These are phyloP conservation scores for Scomberomorus guttatus DNA, from an alignment of 2,797 vertebrate species.

Conservation along the genomic window DNA sequence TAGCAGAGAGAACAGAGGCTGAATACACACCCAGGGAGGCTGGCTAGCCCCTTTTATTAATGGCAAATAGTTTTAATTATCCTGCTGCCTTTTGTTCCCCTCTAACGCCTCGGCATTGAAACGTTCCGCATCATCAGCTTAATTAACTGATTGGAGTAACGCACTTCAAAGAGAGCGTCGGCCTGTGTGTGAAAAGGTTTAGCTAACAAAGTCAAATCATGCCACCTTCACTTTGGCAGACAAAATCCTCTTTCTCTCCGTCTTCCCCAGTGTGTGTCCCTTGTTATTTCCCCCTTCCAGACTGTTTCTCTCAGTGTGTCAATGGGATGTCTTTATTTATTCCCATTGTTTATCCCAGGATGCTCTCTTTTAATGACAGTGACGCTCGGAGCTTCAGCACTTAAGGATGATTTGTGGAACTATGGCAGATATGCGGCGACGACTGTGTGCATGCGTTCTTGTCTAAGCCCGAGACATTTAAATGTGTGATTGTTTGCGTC, in stretches of 20 bases:
- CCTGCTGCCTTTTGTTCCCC: slow-evolving; percentile 74
- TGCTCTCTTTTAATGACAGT: slow-evolving; percentile 49
- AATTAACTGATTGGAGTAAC: slow-evolving; percentile 68
- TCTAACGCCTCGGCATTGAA: slow-evolving; percentile 63
- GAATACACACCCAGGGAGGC: slow-evolving; percentile 61
- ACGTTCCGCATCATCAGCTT: slow-evolving; percentile 72
- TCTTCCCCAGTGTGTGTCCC: slow-evolving; percentile 40
- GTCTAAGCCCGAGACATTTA: slow-evolving; percentile 42
- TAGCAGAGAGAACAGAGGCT: slow-evolving; percentile 50
- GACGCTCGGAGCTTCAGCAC: slow-evolving; percentile 24
- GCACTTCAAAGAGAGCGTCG: slow-evolving; percentile 63
- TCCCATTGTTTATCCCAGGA: slow-evolving; percentile 51
- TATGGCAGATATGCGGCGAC: slow-evolving; percentile 42
- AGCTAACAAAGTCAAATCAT: slow-evolving; percentile 69
- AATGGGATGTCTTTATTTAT: slow-evolving; percentile 55
- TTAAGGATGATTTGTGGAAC: slow-evolving; percentile 61
- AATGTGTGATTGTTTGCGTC: slow-evolving; percentile 49
- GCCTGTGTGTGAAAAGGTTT: slow-evolving; percentile 66
- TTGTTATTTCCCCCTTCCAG: slow-evolving; percentile 52
- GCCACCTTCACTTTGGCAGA: slow-evolving; percentile 60
- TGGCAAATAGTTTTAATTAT: slow-evolving; percentile 77
- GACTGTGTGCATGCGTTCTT: slow-evolving; percentile 34
- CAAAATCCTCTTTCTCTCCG: slow-evolving; percentile 26
- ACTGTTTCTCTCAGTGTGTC: slow-evolving; percentile 45
- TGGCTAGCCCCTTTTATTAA: slow-evolving; percentile 64